Evolutionary conservation across 2,797 vertebrate species (phyloP), one percentile per base, ranked within the genome.

Genomic region (Pipistrellus pipistrellus): DNA sequence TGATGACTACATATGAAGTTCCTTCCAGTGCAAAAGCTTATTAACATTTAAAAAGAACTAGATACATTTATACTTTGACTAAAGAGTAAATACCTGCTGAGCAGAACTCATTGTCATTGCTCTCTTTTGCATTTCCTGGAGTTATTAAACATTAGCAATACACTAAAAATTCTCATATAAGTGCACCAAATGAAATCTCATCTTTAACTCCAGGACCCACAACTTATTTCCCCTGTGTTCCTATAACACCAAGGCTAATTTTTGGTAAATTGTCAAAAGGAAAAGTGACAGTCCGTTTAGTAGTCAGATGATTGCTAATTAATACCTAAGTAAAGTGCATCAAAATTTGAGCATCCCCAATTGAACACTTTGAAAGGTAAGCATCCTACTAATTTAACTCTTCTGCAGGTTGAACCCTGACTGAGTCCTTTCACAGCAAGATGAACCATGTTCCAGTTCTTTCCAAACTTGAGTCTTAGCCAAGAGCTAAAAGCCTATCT

Each of bases 231-330:
- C 71, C 64, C 51, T 48, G 13, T 64, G 87, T 90, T 96, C 85
- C 81, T 72, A 57, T 89, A 93, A 91, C 35, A 91, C 30, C 12
- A 96, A 90, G 90, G 55, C 55, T 95, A 77, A 96, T 94, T 97
- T 96, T 88, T 85, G 86, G 81, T 90, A 93, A 95, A 88, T 85
- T 94, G 85, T 96, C 85, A 97, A 96, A 98, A 97, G 94, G 78
- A 97, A 97, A 98, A 97, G 97, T 98, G 98, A 97, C 97, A 98
- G 97, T 97, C 97, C 97, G 98, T 97, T 98, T 98, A 98, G 96
- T 97, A 98, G 97, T 98, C 96, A 98, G 97, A 93, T 97, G 97
- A 96, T 97, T 97, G 97, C 97, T 98, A 98, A 98, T 98, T 98
- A 98, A 97, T 96, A 97, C 93, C 97, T 97, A 96, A 88, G 95